Evolutionary conservation across 2,797 vertebrate genomes (phyloP).

Genomic region (Schizothorax lantsangensis): DNA sequence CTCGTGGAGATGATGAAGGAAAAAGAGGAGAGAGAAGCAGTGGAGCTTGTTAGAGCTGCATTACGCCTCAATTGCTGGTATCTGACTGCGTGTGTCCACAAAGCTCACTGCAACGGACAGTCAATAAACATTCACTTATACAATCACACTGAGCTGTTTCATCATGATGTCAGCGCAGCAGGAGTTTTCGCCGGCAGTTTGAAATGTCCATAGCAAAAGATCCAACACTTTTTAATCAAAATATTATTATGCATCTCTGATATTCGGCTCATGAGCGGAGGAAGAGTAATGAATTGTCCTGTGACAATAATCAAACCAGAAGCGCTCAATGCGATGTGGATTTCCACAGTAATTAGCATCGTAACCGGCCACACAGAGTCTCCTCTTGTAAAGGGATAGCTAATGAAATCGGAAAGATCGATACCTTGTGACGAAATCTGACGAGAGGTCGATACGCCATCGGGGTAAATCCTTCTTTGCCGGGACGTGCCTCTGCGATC

Average conservation of each 20-base stretch:
- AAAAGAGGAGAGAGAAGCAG: slow-evolving; percentile 27
- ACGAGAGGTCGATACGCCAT: slow-evolving; percentile 83
- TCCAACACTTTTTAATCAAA: neutral
- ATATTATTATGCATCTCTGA: slow-evolving; percentile 45
- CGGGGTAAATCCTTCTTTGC: slow-evolving; percentile 79
- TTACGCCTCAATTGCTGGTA: slow-evolving; percentile 42
- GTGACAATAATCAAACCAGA: slow-evolving; percentile 49
- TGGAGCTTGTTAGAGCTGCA: slow-evolving; percentile 52
- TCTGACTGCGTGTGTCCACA: slow-evolving; percentile 51
- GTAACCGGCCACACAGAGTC: slow-evolving; percentile 63
- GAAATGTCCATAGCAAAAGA: slow-evolving; percentile 39
- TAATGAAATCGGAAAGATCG: slow-evolving; percentile 68
- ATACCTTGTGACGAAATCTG: slow-evolving; percentile 95
- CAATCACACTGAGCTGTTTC: slow-evolving; percentile 59
- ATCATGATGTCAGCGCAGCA: slow-evolving; percentile 55
- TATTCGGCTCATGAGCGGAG: slow-evolving; percentile 54
- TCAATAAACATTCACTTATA: slow-evolving; percentile 65
- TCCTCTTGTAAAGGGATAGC: slow-evolving; percentile 60
- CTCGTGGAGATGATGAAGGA: slow-evolving; percentile 12
- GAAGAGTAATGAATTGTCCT: slow-evolving; percentile 65
- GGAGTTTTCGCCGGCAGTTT: slow-evolving; percentile 3
- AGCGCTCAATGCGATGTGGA: slow-evolving; percentile 54
- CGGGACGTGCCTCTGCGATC: slow-evolving; percentile 79
- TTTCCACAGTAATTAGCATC: slow-evolving; percentile 67
- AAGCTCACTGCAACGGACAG: slow-evolving; percentile 45